Percentiles rank a stretch among this genome's conserved stretches.
Evolutionary conservation across 92 coral and sea anemone species (phyloP).

Genomic region (Phenganax marumi): DNA sequence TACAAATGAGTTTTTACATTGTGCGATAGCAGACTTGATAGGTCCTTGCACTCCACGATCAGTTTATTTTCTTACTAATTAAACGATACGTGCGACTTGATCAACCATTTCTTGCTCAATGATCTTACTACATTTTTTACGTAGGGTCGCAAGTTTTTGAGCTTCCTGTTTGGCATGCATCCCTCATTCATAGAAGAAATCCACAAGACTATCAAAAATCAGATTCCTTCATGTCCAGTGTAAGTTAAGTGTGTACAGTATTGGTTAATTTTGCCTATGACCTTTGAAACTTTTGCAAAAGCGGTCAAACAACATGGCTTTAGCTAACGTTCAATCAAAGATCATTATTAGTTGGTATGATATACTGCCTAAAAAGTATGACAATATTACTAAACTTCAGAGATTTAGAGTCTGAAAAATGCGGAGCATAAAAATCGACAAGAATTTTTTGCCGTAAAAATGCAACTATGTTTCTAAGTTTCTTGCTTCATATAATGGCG

Average conservation of each 20-base stretch:
- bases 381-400: too few relatives aligned
- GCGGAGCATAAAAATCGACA: too few relatives aligned
- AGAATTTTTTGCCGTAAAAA: too few relatives aligned
- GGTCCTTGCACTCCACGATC: too few relatives aligned
- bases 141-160: slow-evolving; percentile 83
- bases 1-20: too few relatives aligned
- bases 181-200: slow-evolving; percentile 83
- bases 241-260: slow-evolving; percentile 44
- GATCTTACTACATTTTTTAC: not conserved
- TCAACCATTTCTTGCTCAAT: not conserved
- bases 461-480: not conserved
- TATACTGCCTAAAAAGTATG: too few relatives aligned
- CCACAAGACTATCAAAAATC: slow-evolving; percentile 90
- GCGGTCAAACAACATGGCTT: too few relatives aligned
- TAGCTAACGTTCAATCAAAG: too few relatives aligned
- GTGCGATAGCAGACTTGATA: too few relatives aligned
- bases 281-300: not conserved
- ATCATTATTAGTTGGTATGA: too few relatives aligned
- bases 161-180: slow-evolving; percentile 84
- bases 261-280: not conserved
- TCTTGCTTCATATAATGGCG: not conserved
- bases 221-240: slow-evolving; percentile 86
- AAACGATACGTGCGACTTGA: not conserved
- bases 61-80: too few relatives aligned
- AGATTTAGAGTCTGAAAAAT: too few relatives aligned